Conservation (phyloP, 2,113 vertebrate genomes). For the Oenanthe melanoleuca region DNA sequence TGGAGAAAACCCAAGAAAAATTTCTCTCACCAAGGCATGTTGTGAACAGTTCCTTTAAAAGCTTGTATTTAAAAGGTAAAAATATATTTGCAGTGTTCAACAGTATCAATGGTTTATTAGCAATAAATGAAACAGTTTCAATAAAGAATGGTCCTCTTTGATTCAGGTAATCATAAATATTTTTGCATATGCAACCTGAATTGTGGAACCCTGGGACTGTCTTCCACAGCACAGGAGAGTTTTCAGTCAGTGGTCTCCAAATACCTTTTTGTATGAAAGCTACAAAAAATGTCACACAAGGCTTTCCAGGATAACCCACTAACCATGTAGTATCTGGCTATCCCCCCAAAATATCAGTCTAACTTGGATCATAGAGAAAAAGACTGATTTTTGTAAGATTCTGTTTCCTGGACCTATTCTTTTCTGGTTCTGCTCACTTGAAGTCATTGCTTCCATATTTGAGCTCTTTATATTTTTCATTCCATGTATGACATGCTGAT, state of each 20-base stretch:
- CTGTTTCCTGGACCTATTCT: background rate
- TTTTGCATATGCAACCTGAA: background rate
- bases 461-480: background rate
- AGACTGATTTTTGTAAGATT: background rate
- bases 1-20: constrained; percentile 51
- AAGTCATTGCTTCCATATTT: background rate
- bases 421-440: background rate
- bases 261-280: background rate
- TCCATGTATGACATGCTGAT: background rate
- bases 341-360: background rate
- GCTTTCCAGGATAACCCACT: background rate
- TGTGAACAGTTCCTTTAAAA: background rate
- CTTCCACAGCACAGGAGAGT: background rate
- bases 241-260: background rate
- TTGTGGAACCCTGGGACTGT: background rate
- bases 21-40: background rate
- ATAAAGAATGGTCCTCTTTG: background rate
- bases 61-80: background rate
- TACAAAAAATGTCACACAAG: background rate
- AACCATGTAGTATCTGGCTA: background rate
- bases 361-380: background rate
- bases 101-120: background rate
- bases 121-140: background rate
- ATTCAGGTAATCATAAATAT: background rate
- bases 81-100: background rate